phyloP scores from a whole-genome alignment of 2,113 vertebrate genomes.

The Proteles cristata region DNA sequence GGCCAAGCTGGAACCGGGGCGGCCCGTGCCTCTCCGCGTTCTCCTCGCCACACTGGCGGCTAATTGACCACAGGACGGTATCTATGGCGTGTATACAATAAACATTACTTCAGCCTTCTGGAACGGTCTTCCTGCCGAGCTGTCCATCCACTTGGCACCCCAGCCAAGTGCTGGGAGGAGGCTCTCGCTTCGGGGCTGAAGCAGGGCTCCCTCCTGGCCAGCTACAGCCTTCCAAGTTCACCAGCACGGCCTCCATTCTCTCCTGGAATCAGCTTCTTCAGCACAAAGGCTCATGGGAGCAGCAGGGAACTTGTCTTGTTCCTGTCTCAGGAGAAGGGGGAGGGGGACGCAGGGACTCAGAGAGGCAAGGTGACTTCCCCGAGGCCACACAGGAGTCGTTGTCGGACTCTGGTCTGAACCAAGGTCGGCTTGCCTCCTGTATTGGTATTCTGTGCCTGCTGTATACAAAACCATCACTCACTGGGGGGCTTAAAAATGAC shows the following conservation, averaged over 20 bases:
- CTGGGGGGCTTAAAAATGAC: accelerated
- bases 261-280: accelerated
- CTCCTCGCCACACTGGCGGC: background rate
- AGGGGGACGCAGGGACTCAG: background rate
- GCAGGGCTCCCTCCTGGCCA: background rate
- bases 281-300: accelerated
- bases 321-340: accelerated
- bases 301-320: accelerated
- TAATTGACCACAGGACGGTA: conserved; percentile 32
- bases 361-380: background rate
- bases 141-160: accelerated
- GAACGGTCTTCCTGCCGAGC: background rate
- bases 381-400: background rate
- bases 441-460: background rate
- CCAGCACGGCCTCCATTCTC: accelerated
- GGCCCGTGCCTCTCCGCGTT: background rate
- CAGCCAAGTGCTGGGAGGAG: background rate
- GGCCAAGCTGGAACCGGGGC: background rate
- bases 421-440: accelerated
- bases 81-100: conserved; percentile 32
- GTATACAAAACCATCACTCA: accelerated
- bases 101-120: conserved; percentile 25
- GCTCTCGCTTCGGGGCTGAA: background rate
- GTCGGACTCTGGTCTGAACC: accelerated
- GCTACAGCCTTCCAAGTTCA: accelerated